phyloP scores from a whole-genome alignment of 2,888 invertebrate species.

The Acutogordius australiensis region DNA sequence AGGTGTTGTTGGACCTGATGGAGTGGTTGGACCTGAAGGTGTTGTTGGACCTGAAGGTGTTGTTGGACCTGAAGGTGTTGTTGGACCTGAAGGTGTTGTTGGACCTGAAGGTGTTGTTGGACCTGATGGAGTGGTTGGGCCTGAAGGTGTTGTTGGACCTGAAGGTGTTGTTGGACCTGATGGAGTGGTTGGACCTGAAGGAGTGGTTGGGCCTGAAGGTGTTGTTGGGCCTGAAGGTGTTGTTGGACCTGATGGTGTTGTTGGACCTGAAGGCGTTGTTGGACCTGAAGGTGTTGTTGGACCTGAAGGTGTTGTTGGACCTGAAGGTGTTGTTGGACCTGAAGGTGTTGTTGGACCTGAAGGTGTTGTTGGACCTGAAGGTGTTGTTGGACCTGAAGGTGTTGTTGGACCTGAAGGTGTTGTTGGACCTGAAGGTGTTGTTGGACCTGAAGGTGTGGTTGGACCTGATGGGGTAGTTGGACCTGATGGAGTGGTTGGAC shows the following conservation, averaged over 20 bases:
- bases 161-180: background rate
- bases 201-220: background rate
- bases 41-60: background rate
- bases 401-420: background rate
- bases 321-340: background rate
- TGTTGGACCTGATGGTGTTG: background rate
- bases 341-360: background rate
- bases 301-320: background rate
- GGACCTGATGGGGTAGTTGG: background rate
- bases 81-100: background rate
- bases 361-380: background rate
- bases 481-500: background rate
- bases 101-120: background rate
- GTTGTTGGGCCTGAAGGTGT: background rate
- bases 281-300: background rate
- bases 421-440: background rate
- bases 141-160: background rate
- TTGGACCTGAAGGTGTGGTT: background rate
- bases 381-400: background rate
- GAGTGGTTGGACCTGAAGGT: background rate
- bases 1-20: background rate
- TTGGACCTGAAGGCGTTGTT: background rate
- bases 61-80: background rate
- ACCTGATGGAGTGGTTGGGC: background rate
- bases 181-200: background rate